Base-by-base conservation (phyloP, 2,888 invertebrate species). In the Drosophila antonietae region DNA sequence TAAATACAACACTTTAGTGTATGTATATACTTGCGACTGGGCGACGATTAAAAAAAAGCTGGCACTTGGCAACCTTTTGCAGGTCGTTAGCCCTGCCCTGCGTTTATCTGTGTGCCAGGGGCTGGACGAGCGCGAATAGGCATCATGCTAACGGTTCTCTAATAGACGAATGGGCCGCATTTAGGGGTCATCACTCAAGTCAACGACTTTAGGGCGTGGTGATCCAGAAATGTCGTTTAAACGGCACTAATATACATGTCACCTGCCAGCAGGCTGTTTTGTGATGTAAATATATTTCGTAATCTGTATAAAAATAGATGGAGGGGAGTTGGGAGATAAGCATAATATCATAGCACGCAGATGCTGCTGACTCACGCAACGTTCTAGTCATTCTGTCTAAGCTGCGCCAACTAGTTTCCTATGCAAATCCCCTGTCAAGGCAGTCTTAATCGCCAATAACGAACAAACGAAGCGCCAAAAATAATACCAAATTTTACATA, bases 251-350 rank as follows among this genome's bases (percentile, higher is more conserved):
- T 73, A 62, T 59, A 68, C 68, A 46, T 58, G 57, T 68, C 33
- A 39, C 57, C 67, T 56, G 68, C 57, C 63, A 63, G 49, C 68
- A 33, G 1, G 28, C 56, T 64, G 70, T 68, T 83, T 85, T 84
- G 77, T 83, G 76, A 85, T 84, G 81, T 74, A 80, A 84, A 84
- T 83, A 73, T 57, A 73, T 83, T 76, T 70, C 74, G 86, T 82
- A 84, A 85, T 81, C 73, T 63, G 44, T 73, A 53, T 81, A 83
- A 69, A 78, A 81, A 85, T 85, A 75, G 63, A 44, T 35, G 1
- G 58, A 20, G 23, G 35, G 37, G 5, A 10, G 35, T n/a, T 44
- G 44, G 44, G 41, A 49, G 28, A 49, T 68, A 73, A 68, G 67
- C 64, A 67, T 57, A 70, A 55, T 63, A 65, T 59, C 56, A 57